A percentile compares a stretch with the other conserved stretches of the same genome.
These are phyloP conservation scores for Gymnocephalus cernua DNA, from an alignment of 2,113 vertebrate genomes.

Conservation along the genomic window DNA sequence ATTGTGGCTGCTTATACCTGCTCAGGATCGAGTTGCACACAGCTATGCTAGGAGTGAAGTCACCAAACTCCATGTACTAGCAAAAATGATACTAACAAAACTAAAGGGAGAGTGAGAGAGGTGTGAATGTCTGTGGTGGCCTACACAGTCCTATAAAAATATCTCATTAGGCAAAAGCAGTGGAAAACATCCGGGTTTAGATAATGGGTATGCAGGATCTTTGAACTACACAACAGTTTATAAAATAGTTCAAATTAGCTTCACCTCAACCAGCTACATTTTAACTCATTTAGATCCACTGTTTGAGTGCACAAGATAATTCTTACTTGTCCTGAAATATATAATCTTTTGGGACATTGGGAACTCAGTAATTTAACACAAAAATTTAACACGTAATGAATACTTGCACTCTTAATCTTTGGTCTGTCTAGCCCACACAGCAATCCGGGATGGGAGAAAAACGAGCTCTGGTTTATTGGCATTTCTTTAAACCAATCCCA, in stretches of 20 bases:
- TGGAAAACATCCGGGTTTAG: background rate
- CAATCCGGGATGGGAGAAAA: no score
- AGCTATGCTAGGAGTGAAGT: conserved; percentile 2
- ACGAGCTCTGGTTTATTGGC: no score
- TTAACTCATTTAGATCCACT: background rate
- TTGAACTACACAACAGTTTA: background rate
- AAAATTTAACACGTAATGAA: background rate
- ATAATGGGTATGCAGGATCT: background rate
- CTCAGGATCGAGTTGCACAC: background rate
- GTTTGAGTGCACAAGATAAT: background rate
- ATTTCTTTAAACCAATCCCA: no score
- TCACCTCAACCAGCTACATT: background rate
- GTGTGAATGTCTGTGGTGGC: background rate
- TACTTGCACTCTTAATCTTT: no score
- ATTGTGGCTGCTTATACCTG: background rate
- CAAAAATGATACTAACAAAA: background rate
- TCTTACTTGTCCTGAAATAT: background rate
- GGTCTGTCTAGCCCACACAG: no score
- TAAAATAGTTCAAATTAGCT: background rate
- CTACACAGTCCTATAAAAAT: background rate
- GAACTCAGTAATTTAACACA: background rate
- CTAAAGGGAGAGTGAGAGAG: background rate
- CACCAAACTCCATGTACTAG: background rate
- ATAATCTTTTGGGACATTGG: background rate
- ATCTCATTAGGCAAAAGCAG: background rate